Percentiles rank a stretch among this genome's conserved stretches.
These are phyloP conservation scores for Coreoperca whiteheadi DNA, from an alignment of 2,113 vertebrate species.

Conservation along the genomic window DNA sequence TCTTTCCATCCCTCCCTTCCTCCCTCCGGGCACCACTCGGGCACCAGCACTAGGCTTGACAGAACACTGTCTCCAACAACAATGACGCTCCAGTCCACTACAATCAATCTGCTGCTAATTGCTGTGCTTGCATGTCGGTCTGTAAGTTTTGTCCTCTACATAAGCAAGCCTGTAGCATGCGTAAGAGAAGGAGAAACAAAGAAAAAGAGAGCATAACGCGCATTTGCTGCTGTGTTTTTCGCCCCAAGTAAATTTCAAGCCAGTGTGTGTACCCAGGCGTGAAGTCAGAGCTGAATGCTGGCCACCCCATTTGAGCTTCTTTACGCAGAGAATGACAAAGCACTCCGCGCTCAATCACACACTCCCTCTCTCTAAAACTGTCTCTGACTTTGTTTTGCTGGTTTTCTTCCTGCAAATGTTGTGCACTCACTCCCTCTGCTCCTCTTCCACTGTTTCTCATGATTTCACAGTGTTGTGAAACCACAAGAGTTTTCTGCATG, in stretches of 20 bases:
- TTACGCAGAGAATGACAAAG: slow-evolving; percentile 55
- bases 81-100: slow-evolving; percentile 58
- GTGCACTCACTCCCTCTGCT: not conserved
- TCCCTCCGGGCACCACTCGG: slow-evolving; percentile 51
- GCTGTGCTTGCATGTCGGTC: slow-evolving; percentile 38
- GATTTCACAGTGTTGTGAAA: slow-evolving; percentile 41
- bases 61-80: slow-evolving; percentile 52
- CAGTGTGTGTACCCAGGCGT: slow-evolving; percentile 64
- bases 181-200: slow-evolving; percentile 18
- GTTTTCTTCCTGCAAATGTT: not conserved
- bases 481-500: slow-evolving; percentile 13
- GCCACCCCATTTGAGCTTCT: slow-evolving; percentile 41
- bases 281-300: slow-evolving; percentile 62
- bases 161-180: slow-evolving; percentile 15
- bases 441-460: slow-evolving; percentile 21
- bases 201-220: slow-evolving; percentile 9
- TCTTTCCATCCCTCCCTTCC: slow-evolving; percentile 54
- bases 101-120: slow-evolving; percentile 57
- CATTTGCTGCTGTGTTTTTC: slow-evolving; percentile 60
- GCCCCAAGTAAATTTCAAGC: slow-evolving; percentile 55
- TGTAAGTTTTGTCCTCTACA: slow-evolving; percentile 4
- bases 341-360: slow-evolving; percentile 35
- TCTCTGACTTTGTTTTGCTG: slow-evolving; percentile 37
- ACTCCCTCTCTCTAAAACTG: slow-evolving; percentile 32
- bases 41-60: slow-evolving; percentile 56